phyloP scores from a whole-genome alignment of 2,797 vertebrate genomes.

The Xyrichtys novacula region DNA sequence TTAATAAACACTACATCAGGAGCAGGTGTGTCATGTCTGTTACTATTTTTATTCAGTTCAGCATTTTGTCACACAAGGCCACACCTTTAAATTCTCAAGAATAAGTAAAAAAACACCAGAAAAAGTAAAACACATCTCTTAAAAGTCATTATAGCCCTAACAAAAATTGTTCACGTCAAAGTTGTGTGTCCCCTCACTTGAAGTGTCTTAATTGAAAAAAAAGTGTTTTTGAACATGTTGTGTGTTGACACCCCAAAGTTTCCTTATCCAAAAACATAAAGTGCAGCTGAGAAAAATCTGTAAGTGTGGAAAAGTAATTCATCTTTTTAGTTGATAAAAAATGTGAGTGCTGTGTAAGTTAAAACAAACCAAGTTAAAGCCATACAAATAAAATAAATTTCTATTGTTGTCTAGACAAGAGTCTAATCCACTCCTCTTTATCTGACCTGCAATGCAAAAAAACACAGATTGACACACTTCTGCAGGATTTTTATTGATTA shows the following conservation, averaged over 20 bases:
- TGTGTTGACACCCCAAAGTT: background rate
- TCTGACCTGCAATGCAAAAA: constrained; percentile 60
- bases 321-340: background rate
- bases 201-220: background rate
- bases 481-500: background rate
- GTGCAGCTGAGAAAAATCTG: background rate
- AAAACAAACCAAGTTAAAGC: background rate
- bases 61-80: background rate
- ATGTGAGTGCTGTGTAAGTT: background rate
- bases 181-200: background rate
- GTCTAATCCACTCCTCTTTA: constrained; percentile 73
- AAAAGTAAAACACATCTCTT: background rate
- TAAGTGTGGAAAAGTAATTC: constrained; percentile 5
- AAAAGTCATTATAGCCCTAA: constrained; percentile 1
- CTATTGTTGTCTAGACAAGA: constrained; percentile 46
- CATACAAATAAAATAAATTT: background rate
- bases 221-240: background rate
- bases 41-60: constrained; percentile 3
- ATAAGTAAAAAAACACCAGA: background rate
- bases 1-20: background rate
- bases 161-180: background rate
- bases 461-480: background rate
- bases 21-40: background rate
- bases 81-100: too few species aligned
- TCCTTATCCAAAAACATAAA: background rate